These are phyloP conservation scores for Callocephalon fimbriatum DNA, from an alignment of 2,113 vertebrate genomes.

Conservation along the genomic window DNA sequence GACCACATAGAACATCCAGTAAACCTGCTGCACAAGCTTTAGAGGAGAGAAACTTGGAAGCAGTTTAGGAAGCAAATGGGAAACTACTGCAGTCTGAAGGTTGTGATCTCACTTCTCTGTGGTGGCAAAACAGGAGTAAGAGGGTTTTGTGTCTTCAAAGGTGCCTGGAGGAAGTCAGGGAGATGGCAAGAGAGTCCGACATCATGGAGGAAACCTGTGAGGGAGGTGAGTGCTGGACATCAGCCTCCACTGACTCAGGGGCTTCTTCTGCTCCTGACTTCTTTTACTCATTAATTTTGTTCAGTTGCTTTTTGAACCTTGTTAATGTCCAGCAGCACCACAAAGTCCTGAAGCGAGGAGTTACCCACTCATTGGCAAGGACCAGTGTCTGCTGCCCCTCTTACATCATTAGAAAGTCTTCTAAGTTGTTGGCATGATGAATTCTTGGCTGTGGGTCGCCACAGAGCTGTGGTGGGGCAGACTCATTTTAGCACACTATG, in stretches of 20 bases:
- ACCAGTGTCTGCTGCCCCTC: not conserved
- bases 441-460: not conserved
- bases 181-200: not conserved
- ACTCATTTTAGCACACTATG: conserved; percentile 27
- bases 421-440: not conserved
- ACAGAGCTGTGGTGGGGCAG: conserved; percentile 3
- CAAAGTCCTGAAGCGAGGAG: not conserved
- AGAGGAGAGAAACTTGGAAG: not conserved
- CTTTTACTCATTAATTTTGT: not conserved
- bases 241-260: not conserved
- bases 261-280: not conserved
- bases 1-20: rapidly evolving
- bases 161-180: not conserved
- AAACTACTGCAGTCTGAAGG: not conserved
- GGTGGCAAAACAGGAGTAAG: not conserved
- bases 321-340: not conserved
- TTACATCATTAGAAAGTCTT: rapidly evolving
- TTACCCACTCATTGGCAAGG: rapidly evolving
- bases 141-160: not conserved
- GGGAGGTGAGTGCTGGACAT: not conserved
- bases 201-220: not conserved
- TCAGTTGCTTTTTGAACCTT: not conserved
- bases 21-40: not conserved
- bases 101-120: not conserved
- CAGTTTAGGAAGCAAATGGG: not conserved